Conservation (phyloP, 2,888 invertebrate species). For the Automeris io region DNA sequence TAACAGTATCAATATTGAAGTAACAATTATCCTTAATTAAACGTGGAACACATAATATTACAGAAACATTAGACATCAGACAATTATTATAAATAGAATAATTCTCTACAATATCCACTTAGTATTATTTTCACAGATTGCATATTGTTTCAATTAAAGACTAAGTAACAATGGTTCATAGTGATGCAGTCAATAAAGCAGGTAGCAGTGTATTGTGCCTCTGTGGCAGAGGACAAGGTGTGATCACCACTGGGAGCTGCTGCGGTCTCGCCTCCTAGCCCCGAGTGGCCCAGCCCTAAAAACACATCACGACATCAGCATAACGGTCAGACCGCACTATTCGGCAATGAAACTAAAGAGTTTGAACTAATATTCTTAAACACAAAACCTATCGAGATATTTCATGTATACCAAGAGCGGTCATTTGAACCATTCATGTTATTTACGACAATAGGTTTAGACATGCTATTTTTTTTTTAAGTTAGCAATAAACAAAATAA, state of each 20-base stretch:
- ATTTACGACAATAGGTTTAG: too few relatives aligned
- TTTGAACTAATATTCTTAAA: too few relatives aligned
- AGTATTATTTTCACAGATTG: slow-evolving; percentile 82
- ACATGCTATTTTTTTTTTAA: too few relatives aligned
- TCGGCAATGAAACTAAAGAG: too few relatives aligned
- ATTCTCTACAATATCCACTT: slow-evolving; percentile 77
- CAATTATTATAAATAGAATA: slow-evolving; percentile 79
- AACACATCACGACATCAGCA: slow-evolving; percentile 28
- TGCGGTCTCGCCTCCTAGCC: slow-evolving; percentile 78
- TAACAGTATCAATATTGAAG: slow-evolving; percentile 77
- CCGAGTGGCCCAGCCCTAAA: slow-evolving; percentile 81
- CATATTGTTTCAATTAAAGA: slow-evolving; percentile 79
- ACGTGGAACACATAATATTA: slow-evolving; percentile 81
- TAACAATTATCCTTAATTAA: slow-evolving; percentile 78
- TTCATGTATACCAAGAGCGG: too few relatives aligned
- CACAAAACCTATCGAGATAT: too few relatives aligned
- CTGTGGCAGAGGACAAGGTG: slow-evolving; percentile 71
- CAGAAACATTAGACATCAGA: slow-evolving; percentile 77
- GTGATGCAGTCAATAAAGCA: slow-evolving; percentile 80
- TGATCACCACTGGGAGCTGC: slow-evolving; percentile 77
- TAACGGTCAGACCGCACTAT: too few relatives aligned
- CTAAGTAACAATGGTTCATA: slow-evolving; percentile 79
- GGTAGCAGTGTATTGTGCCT: slow-evolving; percentile 76
- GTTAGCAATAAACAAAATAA: too few relatives aligned
- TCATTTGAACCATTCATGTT: too few relatives aligned